phyloP scores from a whole-genome alignment of 2,888 invertebrate species.

The Calameuta pallipes region DNA sequence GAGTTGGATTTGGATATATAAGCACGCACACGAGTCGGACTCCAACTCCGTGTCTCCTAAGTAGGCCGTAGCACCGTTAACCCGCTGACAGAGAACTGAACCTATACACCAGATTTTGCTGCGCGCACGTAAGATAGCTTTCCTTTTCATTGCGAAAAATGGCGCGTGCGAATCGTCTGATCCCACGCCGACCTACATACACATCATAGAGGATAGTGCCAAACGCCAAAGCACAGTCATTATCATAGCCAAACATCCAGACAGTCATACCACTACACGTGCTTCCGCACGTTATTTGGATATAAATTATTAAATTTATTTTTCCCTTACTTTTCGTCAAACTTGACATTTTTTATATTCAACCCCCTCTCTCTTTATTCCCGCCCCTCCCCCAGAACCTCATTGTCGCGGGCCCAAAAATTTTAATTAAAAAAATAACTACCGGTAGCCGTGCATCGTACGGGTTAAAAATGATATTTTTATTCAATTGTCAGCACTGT shows the following conservation, averaged over 20 bases:
- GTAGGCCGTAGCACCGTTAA: conserved; percentile 65
- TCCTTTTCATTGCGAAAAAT: conserved; percentile 67
- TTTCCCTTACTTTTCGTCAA: not conserved
- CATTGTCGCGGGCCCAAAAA: not conserved
- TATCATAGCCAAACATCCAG: not conserved
- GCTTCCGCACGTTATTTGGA: not conserved
- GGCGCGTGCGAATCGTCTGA: conserved; percentile 62
- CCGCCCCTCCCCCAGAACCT: too few relatives aligned
- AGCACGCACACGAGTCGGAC: not conserved
- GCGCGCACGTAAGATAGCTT: conserved; percentile 57
- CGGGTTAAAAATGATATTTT: not conserved
- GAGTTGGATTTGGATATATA: not conserved
- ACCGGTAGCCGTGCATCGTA: not conserved
- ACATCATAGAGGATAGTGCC: not conserved
- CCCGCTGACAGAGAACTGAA: conserved; percentile 54
- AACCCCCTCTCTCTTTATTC: not conserved
- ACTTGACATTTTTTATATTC: not conserved
- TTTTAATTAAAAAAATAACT: not conserved
- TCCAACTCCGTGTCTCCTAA: conserved; percentile 31
- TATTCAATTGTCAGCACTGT: not conserved
- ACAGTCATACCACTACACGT: conserved; percentile 16
- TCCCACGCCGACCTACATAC: conserved; percentile 58
- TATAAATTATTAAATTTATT: conserved; percentile 9
- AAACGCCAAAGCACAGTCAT: not conserved
- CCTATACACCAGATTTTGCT: conserved; percentile 52